Evolutionary conservation across 2,888 invertebrate species (phyloP).

Genomic region (Melinaea marsaeus): DNA sequence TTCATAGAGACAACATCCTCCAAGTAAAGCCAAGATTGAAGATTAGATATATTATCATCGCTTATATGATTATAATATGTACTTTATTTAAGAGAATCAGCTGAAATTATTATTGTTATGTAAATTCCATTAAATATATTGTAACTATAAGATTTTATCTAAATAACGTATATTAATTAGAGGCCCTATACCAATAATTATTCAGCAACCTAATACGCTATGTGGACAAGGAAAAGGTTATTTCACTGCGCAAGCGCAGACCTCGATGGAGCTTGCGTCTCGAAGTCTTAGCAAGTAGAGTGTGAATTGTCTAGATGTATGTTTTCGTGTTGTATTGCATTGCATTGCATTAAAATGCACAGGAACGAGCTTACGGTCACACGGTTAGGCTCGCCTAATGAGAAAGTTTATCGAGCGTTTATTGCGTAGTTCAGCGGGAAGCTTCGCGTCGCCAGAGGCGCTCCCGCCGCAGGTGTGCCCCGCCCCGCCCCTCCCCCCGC

Average conservation of each 20-base stretch:
- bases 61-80: too few species aligned
- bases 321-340: slow-evolving; percentile 63
- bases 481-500: slow-evolving; percentile 45
- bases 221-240: slow-evolving; percentile 13
- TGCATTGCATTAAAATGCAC: slow-evolving; percentile 64
- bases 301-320: slow-evolving; percentile 57
- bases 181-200: too few species aligned
- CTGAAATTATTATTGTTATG: too few species aligned
- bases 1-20: too few species aligned
- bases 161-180: too few species aligned
- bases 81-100: too few species aligned
- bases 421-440: slow-evolving; percentile 76
- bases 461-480: slow-evolving; percentile 68
- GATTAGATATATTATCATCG: too few species aligned
- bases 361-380: slow-evolving; percentile 74
- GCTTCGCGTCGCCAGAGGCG: slow-evolving; percentile 61
- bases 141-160: slow-evolving; percentile 12
- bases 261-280: slow-evolving; percentile 36
- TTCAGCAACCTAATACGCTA: slow-evolving; percentile 33
- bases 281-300: slow-evolving; percentile 47
- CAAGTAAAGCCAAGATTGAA: too few species aligned
- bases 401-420: slow-evolving; percentile 78
- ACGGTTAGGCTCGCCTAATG: slow-evolving; percentile 77
- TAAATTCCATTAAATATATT: too few species aligned
- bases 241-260: slow-evolving; percentile 36